Conservation (phyloP, 2,797 vertebrate species). For the Pipistrellus kuhlii region DNA sequence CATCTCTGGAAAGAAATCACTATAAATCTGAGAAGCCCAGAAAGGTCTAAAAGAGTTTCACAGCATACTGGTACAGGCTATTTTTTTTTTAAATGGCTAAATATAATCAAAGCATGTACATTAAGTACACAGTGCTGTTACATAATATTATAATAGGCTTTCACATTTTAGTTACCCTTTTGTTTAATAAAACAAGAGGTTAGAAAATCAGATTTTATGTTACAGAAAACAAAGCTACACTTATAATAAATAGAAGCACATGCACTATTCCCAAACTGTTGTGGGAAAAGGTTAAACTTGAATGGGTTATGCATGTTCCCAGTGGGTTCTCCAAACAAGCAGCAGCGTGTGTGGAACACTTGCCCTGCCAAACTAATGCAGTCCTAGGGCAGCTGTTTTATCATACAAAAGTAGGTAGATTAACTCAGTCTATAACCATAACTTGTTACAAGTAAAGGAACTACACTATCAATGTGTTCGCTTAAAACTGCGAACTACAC, state of each 20-base stretch:
- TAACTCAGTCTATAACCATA: background rate
- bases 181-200: conserved; percentile 29
- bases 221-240: conserved; percentile 5
- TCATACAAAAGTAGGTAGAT: background rate
- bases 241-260: conserved; percentile 42
- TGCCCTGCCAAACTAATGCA: background rate
- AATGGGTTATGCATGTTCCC: background rate
- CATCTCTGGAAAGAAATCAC: background rate
- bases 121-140: background rate
- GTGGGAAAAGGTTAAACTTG: background rate
- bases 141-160: background rate
- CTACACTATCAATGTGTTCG: background rate
- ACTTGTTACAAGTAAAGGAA: conserved; percentile 23
- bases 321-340: background rate
- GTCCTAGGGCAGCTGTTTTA: background rate
- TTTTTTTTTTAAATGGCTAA: conserved; percentile 4
- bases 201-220: conserved; percentile 25
- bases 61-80: background rate
- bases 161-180: background rate
- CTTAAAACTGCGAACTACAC: conserved; percentile 33
- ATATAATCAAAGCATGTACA: background rate
- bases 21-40: background rate
- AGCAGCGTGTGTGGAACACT: background rate
- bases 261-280: background rate
- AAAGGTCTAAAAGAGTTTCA: conserved; percentile 22